These are phyloP conservation scores for Erethizon dorsatum DNA, from an alignment of 2,797 vertebrate genomes.

Conservation along the genomic window DNA sequence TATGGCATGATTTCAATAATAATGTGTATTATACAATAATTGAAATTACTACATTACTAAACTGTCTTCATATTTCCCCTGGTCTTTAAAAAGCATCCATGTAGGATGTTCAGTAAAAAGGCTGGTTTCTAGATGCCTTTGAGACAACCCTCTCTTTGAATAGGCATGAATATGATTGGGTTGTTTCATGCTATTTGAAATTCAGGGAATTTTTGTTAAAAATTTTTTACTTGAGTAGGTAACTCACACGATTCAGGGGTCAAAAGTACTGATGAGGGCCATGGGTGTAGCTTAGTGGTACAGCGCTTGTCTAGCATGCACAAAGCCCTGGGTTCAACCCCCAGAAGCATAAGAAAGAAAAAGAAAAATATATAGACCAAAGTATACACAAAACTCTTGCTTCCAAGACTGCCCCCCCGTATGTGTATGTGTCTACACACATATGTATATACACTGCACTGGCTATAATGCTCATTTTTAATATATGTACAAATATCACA, in stretches of 20 bases:
- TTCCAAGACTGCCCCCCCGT: neutral
- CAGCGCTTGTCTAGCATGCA: neutral
- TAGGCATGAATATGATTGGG: neutral
- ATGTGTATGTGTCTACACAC: accelerated
- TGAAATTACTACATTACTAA: neutral
- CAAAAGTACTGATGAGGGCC: neutral
- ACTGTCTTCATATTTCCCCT: neutral
- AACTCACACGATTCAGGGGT: neutral
- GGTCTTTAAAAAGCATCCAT: neutral
- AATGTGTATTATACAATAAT: neutral
- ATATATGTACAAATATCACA: neutral
- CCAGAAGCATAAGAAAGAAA: neutral
- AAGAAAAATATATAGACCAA: neutral
- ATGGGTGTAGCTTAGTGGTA: neutral
- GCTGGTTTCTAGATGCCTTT: neutral
- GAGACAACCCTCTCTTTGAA: neutral
- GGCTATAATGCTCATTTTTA: neutral
- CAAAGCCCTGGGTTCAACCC: neutral
- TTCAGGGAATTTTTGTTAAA: neutral
- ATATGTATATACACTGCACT: too few species aligned
- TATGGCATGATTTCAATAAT: neutral
- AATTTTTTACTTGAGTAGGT: neutral
- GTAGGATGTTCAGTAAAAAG: neutral
- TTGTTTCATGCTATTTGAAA: neutral
- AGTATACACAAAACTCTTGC: neutral